Conservation (phyloP, 2,888 invertebrate species). For the Helobdella robusta region DNA sequence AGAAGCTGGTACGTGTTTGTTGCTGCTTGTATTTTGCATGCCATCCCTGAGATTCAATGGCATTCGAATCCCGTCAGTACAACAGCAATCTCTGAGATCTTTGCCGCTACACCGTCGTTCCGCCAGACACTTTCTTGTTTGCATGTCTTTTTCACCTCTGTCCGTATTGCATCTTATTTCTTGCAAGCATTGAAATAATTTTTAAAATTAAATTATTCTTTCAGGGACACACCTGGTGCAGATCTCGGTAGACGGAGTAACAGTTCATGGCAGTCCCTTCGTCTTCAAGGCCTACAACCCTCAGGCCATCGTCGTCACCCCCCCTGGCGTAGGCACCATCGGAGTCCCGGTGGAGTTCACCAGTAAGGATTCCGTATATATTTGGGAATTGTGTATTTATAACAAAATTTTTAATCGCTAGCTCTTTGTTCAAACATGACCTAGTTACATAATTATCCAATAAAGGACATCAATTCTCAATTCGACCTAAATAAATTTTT, state of each 20-base stretch:
- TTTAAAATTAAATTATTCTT: slow-evolving; percentile 18
- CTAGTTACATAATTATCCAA: background rate
- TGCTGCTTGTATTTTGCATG: too few relatives aligned
- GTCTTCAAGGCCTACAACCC: slow-evolving; percentile 70
- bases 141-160: too few relatives aligned
- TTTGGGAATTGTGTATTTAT: background rate
- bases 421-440: background rate
- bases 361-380: slow-evolving; percentile 58
- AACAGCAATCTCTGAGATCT: too few relatives aligned
- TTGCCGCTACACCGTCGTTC: too few relatives aligned
- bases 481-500: background rate
- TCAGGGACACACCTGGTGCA: slow-evolving; percentile 54
- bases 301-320: slow-evolving; percentile 65
- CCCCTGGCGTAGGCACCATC: slow-evolving; percentile 75
- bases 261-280: slow-evolving; percentile 83
- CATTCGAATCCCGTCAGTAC: too few relatives aligned
- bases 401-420: background rate
- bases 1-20: slow-evolving; percentile 35
- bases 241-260: slow-evolving; percentile 50
- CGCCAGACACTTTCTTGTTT: too few relatives aligned
- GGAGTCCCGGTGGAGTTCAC: slow-evolving; percentile 90
- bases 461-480: background rate
- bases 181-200: too few relatives aligned
- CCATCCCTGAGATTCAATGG: too few relatives aligned
- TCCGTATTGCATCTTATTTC: too few relatives aligned